These are phyloP conservation scores for Molossus molossus DNA, from an alignment of 2,797 vertebrate species.

Conservation along the genomic window DNA sequence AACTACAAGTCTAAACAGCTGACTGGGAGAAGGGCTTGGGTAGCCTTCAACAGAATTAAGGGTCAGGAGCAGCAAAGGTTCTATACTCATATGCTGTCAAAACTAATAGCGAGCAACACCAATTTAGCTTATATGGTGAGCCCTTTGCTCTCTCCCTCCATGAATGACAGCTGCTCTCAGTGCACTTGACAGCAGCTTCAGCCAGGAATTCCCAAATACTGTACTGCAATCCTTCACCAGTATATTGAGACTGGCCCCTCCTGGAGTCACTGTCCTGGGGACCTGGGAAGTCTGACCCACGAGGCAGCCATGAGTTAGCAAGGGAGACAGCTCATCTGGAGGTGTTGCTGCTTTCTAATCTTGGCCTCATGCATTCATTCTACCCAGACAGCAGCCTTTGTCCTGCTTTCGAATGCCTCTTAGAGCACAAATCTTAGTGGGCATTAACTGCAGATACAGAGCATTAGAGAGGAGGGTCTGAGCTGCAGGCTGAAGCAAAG, in stretches of 20 bases:
- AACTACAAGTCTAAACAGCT: background rate
- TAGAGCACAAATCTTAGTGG: background rate
- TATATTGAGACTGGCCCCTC: rapidly evolving
- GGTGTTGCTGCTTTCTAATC: background rate
- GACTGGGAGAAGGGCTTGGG: background rate
- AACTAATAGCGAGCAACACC: conserved; percentile 54
- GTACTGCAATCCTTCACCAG: background rate
- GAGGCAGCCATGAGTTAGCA: background rate
- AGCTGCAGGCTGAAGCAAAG: background rate
- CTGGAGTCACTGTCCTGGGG: background rate
- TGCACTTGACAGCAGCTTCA: conserved; percentile 37
- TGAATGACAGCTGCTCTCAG: conserved; percentile 27
- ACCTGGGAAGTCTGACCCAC: background rate
- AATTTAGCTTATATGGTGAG: conserved; percentile 25
- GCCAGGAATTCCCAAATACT: conserved; percentile 38
- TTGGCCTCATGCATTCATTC: background rate
- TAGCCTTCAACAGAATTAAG: background rate
- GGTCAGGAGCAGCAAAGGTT: background rate
- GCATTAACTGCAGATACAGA: background rate
- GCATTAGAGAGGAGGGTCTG: background rate
- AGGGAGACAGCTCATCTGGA: background rate
- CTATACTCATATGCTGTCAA: background rate
- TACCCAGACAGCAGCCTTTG: background rate
- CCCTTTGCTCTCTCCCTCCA: conserved; percentile 18
- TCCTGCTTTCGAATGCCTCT: background rate